phyloP scores from a whole-genome alignment of 2,888 invertebrate species.

The Agriopis leucophaearia region DNA sequence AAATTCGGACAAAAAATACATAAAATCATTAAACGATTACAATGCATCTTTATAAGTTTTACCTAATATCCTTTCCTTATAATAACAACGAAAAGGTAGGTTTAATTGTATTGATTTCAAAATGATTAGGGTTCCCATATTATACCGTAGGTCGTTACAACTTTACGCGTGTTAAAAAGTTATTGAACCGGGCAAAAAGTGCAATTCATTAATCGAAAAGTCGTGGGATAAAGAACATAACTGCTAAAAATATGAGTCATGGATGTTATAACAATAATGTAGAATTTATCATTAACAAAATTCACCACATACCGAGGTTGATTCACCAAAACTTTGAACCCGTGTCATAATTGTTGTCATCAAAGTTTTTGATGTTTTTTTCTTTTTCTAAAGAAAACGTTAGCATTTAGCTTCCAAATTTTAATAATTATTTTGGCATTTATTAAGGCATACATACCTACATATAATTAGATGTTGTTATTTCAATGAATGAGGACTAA shows the following conservation, averaged over 20 bases:
- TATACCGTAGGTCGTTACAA: slow-evolving; percentile 20
- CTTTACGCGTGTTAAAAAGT: slow-evolving; percentile 28
- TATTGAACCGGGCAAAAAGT: slow-evolving; percentile 30
- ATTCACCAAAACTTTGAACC: background rate
- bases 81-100: slow-evolving; percentile 31
- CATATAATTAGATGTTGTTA: background rate
- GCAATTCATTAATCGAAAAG: slow-evolving; percentile 19
- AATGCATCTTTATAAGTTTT: slow-evolving; percentile 6
- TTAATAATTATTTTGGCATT: too few relatives aligned
- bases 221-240: slow-evolving; percentile 9
- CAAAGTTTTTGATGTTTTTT: background rate
- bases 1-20: background rate
- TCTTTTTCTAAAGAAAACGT: background rate
- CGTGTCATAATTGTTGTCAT: background rate
- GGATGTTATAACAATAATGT: slow-evolving; percentile 3
- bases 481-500: background rate
- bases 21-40: slow-evolving; percentile 30
- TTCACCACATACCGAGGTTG: background rate
- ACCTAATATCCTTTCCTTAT: slow-evolving; percentile 19
- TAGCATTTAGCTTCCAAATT: background rate
- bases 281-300: background rate
- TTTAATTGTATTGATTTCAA: slow-evolving; percentile 35
- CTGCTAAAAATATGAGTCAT: slow-evolving; percentile 11
- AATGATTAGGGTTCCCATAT: slow-evolving; percentile 40
- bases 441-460: too few relatives aligned